Evolutionary conservation across 2,113 vertebrate species (phyloP), one percentile per base, ranked within the genome.

Genomic region (Gasterosteus nipponicus): DNA sequence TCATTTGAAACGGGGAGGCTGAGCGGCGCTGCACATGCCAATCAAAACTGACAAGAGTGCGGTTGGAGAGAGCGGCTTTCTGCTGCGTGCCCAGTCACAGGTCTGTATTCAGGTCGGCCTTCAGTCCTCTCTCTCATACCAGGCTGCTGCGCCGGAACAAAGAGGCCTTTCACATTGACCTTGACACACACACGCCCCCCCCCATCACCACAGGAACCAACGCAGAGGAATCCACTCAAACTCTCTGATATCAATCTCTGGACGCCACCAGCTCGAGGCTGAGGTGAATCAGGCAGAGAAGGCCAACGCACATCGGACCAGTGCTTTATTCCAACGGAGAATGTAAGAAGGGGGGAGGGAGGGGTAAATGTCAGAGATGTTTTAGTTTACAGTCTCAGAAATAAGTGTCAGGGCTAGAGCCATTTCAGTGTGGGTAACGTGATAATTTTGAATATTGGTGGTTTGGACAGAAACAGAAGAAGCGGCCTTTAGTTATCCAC

Each of bases 131-230:
- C 82, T 79, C 85, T 88, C 90, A 89, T 84, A 92, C 82, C 73
- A 69, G 85, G 75, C 86, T 75, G 82, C 86, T 78, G 82, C 59
- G 29, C 83, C 77, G 73, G 88, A 91, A 94, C 93, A 94, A 94
- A 92, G 92, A 83, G 85, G 83, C 88, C 90, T 93, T 94, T 94
- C 91, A 94, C 86, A 77, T 81, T 91, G 92, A 94, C 93, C 93
- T 93, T 92, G 93, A 94, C 90, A 92, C 91, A 85, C 77, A 60
- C 91, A 84, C 77, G 59, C 86, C 90, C 87, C 89, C 92, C 85
- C 86, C 88, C 86, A 83, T 91, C 92, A 92, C 92, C 90, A 90
- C 91, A 93, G 93, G 91, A 93, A 93, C 92, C 89, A 70, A 59
- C 29, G 80, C 77, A 59, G 81, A 92, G 89, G 91, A 93, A 92